Percentiles rank a stretch among this genome's conserved stretches.
phyloP scores from a whole-genome alignment of 2,888 invertebrate genomes.

The Phyllotreta cruciferae region DNA sequence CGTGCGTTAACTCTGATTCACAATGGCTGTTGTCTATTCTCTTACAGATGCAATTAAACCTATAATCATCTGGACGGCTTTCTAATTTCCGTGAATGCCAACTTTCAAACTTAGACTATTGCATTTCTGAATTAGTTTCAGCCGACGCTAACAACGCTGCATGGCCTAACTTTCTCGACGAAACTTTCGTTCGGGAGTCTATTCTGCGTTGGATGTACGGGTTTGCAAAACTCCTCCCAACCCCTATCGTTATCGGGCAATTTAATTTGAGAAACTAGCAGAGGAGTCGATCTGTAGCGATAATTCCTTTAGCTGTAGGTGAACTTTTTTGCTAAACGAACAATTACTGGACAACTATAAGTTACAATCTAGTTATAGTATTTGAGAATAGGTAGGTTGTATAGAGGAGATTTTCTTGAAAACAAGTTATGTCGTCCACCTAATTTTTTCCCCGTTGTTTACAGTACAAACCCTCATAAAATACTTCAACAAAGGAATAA shows the following conservation, averaged over 20 bases:
- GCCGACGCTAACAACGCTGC: slow-evolving; percentile 12
- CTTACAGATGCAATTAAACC: slow-evolving; percentile 53
- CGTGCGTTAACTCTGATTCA: slow-evolving; percentile 51
- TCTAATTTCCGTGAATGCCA: slow-evolving; percentile 42
- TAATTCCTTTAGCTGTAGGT: too few relatives aligned
- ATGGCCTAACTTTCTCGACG: slow-evolving; percentile 11
- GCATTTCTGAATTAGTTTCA: slow-evolving; percentile 40
- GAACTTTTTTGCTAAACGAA: too few relatives aligned
- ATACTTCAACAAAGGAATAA: slow-evolving; percentile 2
- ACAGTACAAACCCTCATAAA: slow-evolving; percentile 4
- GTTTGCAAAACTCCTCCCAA: background rate
- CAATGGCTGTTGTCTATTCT: slow-evolving; percentile 52
- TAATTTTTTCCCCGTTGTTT: background rate
- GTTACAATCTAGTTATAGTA: too few relatives aligned
- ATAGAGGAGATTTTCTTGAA: too few relatives aligned
- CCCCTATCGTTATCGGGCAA: slow-evolving; percentile 3
- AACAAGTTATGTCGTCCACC: too few relatives aligned
- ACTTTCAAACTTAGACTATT: slow-evolving; percentile 43
- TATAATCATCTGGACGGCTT: slow-evolving; percentile 49
- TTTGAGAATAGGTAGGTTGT: too few relatives aligned
- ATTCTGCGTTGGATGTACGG: slow-evolving; percentile 5
- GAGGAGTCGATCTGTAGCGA: too few relatives aligned
- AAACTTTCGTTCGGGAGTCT: slow-evolving; percentile 7
- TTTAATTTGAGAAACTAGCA: background rate
- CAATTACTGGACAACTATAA: too few relatives aligned